Evolutionary conservation across 2,888 invertebrate genomes (phyloP).

Genomic region (Euplexia lucipara): DNA sequence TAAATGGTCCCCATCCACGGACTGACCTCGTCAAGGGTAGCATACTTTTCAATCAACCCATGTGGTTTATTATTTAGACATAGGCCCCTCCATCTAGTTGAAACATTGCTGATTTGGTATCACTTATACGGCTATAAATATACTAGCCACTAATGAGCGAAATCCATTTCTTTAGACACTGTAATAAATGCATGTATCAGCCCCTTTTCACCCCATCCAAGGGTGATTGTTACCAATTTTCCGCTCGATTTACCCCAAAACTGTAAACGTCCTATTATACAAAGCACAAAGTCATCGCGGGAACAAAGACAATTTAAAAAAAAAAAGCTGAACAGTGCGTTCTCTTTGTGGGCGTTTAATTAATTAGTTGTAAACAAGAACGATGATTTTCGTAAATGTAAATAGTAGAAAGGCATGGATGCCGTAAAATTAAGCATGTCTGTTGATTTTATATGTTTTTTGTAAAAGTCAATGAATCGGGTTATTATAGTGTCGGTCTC

Average conservation of each 20-base stretch:
- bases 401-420: slow-evolving; percentile 84
- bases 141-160: background rate
- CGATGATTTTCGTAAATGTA: slow-evolving; percentile 89
- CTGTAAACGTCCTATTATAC: slow-evolving; percentile 78
- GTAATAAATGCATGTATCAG: slow-evolving; percentile 45
- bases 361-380: slow-evolving; percentile 90
- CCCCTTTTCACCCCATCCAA: slow-evolving; percentile 63
- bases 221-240: slow-evolving; percentile 86
- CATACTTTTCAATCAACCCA: too few species aligned
- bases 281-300: slow-evolving; percentile 80
- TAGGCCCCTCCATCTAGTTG: too few species aligned
- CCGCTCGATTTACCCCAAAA: slow-evolving; percentile 88
- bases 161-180: slow-evolving; percentile 42
- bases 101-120: too few species aligned
- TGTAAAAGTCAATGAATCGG: slow-evolving; percentile 71
- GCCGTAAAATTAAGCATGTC: slow-evolving; percentile 85
- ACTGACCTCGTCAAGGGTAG: too few species aligned
- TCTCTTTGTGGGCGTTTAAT: slow-evolving; percentile 85
- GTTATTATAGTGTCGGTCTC: slow-evolving; percentile 71
- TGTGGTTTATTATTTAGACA: too few species aligned
- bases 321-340: slow-evolving; percentile 77
- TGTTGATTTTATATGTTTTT: slow-evolving; percentile 77
- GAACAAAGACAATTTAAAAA: slow-evolving; percentile 80
- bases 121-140: too few species aligned
- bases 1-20: too few species aligned